Conservation (phyloP, 1,140 invertebrate genomes). For the Drosophila subobscura region DNA sequence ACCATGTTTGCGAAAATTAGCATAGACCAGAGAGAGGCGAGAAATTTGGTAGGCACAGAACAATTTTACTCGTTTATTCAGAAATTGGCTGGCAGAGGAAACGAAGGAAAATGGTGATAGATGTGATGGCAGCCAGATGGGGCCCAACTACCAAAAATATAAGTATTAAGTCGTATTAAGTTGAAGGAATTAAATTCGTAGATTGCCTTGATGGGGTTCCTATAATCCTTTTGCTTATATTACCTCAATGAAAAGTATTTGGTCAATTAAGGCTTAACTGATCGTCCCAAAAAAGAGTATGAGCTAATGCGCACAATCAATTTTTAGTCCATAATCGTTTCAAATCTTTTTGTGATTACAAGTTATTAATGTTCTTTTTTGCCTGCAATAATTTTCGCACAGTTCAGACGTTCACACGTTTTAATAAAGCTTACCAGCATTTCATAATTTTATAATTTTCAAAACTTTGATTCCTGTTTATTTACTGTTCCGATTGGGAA, state of each 20-base stretch:
- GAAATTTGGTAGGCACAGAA: not conserved
- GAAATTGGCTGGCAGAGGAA: conserved; percentile 3
- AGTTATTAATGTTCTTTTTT: not conserved
- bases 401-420: not conserved
- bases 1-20: conserved; percentile 45
- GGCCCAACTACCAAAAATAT: not conserved
- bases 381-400: not conserved
- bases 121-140: conserved; percentile 7
- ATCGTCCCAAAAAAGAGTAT: conserved; percentile 9
- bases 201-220: too few relatives aligned
- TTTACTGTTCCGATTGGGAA: too few relatives aligned
- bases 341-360: conserved; percentile 24
- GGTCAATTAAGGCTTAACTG: conserved; percentile 12
- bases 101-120: conserved; percentile 2
- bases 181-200: too few relatives aligned
- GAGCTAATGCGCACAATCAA: conserved; percentile 29
- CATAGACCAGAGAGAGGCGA: conserved; percentile 28
- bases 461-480: too few relatives aligned
- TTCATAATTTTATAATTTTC: too few relatives aligned
- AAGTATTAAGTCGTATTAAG: not conserved
- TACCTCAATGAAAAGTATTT: not conserved
- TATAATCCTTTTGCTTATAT: too few relatives aligned
- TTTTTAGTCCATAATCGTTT: conserved; percentile 3
- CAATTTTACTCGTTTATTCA: conserved; percentile 5
- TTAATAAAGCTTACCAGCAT: too few relatives aligned